Conservation (phyloP, 2,888 invertebrate genomes). For the Branchipolynoe longqiensis region DNA sequence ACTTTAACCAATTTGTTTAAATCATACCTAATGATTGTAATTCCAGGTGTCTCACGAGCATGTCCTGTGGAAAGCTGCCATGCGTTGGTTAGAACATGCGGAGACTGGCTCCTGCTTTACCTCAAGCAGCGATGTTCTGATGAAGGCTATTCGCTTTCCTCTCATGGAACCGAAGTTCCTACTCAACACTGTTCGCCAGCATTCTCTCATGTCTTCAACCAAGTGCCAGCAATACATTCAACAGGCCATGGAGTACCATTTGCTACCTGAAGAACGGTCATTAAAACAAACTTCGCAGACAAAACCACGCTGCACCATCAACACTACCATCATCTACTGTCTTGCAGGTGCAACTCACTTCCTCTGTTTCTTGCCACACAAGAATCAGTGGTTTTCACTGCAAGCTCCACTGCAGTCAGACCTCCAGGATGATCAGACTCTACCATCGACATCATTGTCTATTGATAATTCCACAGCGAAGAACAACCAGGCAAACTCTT, state of each 20-base stretch:
- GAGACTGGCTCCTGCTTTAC: background rate
- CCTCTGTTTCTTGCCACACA: slow-evolving; percentile 62
- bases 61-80: slow-evolving; percentile 62
- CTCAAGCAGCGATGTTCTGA: background rate
- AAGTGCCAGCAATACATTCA: slow-evolving; percentile 56
- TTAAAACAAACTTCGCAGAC: slow-evolving; percentile 59
- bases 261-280: slow-evolving; percentile 58
- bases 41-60: slow-evolving; percentile 57
- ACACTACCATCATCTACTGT: slow-evolving; percentile 62
- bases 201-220: background rate
- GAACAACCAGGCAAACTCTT: background rate
- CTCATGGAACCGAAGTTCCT: slow-evolving; percentile 36
- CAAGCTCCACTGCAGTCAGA: slow-evolving; percentile 43
- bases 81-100: slow-evolving; percentile 61
- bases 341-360: slow-evolving; percentile 61
- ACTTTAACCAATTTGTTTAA: too few relatives aligned
- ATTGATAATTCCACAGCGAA: background rate
- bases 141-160: slow-evolving; percentile 26
- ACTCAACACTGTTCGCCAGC: background rate
- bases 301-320: slow-evolving; percentile 61
- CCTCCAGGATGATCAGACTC: background rate
- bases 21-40: too few relatives aligned
- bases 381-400: slow-evolving; percentile 65
- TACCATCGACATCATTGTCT: background rate
- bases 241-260: slow-evolving; percentile 64